Base-by-base conservation (phyloP, 2,113 vertebrate species). In the Microtus richardsoni region DNA sequence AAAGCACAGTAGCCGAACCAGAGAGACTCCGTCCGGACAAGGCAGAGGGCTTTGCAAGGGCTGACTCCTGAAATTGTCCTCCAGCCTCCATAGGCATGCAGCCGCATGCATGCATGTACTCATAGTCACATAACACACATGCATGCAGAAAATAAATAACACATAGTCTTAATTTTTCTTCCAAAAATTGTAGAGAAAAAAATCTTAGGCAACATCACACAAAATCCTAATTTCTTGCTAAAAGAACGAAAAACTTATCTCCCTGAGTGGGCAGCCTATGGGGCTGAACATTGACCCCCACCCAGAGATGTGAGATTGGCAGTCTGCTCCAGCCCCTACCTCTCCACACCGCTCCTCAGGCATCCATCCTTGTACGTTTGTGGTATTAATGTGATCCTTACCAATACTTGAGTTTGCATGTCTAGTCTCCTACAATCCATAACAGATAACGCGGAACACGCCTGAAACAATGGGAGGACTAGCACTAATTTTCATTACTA, bases 191-290 rank as follows among this genome's bases (percentile, higher is more conserved):
- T 26, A 41, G 60, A 58, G 44, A 77, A 83, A 84, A 33, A 58
- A 58, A 58, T 58, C 1, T 26, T 4, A 66, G 19, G 54, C 86
- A 14, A 90, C 71, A 93, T 87, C 47, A 86, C 22, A 66, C 9
- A 89, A 83, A 91, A 70, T 79, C 87, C 64, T 84, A 8, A 90
- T 86, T 74, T 92, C 73, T 77, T 21, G 30, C 66, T 28, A 47
- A 74, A 93, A 92, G 78, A 58, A 74, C 24, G 41, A 73, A 73
- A 58, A 68, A 73, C 11, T 14, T 26, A 83, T 58, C 17, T 14
- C 22, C n/a, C 4, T 10, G 36, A n/a, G 44, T 52, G 33, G 33
- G 44, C 24, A 60, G 30, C 14, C n/a, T n/a, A 9, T 36, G 11
- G 77, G 19, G 21, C 44, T 2, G n/a, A 79, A 44, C 49, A 9